Evolutionary conservation across 2,888 invertebrate species (phyloP).

Genomic region (Drosophila emarginata): DNA sequence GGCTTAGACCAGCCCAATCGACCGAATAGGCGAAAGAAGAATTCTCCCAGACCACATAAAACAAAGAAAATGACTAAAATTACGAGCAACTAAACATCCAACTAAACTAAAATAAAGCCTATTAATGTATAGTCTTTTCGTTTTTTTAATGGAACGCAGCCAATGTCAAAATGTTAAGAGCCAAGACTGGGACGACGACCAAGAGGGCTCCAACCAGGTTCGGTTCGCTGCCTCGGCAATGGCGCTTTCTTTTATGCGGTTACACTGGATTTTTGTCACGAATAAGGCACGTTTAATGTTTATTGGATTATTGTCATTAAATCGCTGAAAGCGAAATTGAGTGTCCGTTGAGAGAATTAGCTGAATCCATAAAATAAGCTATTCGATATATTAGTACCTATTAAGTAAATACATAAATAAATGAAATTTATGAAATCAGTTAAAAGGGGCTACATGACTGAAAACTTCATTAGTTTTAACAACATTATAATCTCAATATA

Average conservation of each 20-base stretch:
- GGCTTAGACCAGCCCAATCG: not conserved
- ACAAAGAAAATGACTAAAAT: conserved; percentile 13
- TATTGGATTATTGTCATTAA: conserved; percentile 79
- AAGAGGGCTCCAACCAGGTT: too few species aligned
- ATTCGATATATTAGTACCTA: not conserved
- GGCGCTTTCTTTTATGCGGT: conserved; percentile 71
- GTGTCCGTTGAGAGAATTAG: conserved; percentile 47
- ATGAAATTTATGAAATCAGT: too few species aligned
- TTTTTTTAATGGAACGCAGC: conserved; percentile 63
- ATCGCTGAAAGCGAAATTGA: conserved; percentile 66
- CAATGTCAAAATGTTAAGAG: conserved; percentile 74
- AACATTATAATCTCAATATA: too few species aligned
- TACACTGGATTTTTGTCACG: conserved; percentile 72
- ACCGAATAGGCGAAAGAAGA: not conserved
- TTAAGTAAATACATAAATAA: not conserved
- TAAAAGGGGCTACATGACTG: too few species aligned
- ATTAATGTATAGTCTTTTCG: conserved; percentile 56
- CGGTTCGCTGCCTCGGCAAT: conserved; percentile 32
- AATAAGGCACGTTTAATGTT: conserved; percentile 65
- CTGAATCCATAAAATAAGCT: conserved; percentile 10
- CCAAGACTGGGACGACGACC: conserved; percentile 34
- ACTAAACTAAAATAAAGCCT: conserved; percentile 49
- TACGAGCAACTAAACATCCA: conserved; percentile 23
- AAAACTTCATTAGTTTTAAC: too few species aligned
- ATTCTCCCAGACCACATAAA: conserved; percentile 4